Evolutionary conservation across 2,113 vertebrate species (phyloP), one percentile per base, ranked within the genome.

Genomic region (Aphelocoma coerulescens): DNA sequence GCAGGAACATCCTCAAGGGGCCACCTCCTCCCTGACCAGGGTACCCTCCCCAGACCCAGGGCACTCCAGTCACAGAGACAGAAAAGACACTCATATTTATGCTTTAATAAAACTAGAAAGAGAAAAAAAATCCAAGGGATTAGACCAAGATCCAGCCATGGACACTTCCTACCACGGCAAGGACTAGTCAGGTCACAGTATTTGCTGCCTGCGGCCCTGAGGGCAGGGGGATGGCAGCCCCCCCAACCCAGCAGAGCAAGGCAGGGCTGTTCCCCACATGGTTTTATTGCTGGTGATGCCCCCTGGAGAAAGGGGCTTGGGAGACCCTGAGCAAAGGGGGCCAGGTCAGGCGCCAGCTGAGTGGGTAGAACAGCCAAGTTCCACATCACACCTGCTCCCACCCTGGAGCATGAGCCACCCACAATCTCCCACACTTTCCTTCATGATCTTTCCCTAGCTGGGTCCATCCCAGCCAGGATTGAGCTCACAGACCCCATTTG

Each of bases 31-130:
- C 55, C 55, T 27, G 26, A 26, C 79, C 35, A 63, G 10, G 32
- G 15, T 23, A 77, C 10, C 15, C 10, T 27, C 21, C 67, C 27
- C 19, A 74, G 16, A 30, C 21, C 16, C 46, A 52, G 32, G 16
- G 27, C 14, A 33, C 17, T 44, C 62, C 1, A 2, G 6, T n/a
- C 41, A 65, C 46, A 62, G 33, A 26, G 19, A 77, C 8, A 89
- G 49, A 23, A 66, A 75, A 27, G 1, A 22, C 21, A 67, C 13
- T 75, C 65, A 9, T 14, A 35, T 30, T 83, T 83, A 37, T 28
- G n/a, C 9, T 97, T 97, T 97, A 97, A 51, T 95, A 86, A 95
- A 97, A 95, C 46, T 62, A 83, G 37, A 43, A 83, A 66, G 28
- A 57, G 32, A 15, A 27, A 62, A 67, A 54, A 37, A 22, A 37